Evolutionary conservation across 2,888 invertebrate species (phyloP).

Genomic region (Archaeoteleia sp.): DNA sequence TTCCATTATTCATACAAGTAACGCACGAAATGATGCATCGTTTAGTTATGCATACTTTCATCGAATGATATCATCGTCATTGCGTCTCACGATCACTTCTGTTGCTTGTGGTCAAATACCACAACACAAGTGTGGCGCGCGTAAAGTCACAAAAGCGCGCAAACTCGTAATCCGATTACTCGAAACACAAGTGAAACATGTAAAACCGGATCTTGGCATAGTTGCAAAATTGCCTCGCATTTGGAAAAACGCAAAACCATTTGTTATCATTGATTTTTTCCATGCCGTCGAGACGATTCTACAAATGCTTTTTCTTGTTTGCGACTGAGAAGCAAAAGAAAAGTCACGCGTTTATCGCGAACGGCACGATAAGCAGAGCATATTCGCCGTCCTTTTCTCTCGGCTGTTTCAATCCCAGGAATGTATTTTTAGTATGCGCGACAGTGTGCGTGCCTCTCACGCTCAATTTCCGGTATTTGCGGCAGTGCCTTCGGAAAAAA

Average conservation of each 20-base stretch:
- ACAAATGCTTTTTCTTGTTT: constrained; percentile 2
- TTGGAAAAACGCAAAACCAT: no score
- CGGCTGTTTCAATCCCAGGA: constrained; percentile 22
- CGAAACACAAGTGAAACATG: constrained; percentile 1
- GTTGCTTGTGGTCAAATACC: constrained; percentile 8
- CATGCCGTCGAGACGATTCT: no score
- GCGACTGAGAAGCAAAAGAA: constrained; percentile 12
- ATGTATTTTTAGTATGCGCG: constrained; percentile 48
- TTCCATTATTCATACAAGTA: constrained; percentile 14
- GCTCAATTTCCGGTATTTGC: constrained; percentile 47
- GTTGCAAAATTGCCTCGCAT: constrained; percentile 2
- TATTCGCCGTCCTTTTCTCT: not conserved
- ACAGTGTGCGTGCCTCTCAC: constrained; percentile 41
- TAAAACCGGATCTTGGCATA: not conserved
- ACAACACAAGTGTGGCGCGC: constrained; percentile 4
- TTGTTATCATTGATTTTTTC: no score
- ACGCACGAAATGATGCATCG: constrained; percentile 66
- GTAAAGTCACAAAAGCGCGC: not conserved
- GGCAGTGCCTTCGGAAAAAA: constrained; percentile 31
- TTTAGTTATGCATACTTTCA: constrained; percentile 68
- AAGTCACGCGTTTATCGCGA: constrained; percentile 35
- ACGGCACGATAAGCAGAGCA: constrained; percentile 25
- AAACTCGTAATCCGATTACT: constrained; percentile 4
- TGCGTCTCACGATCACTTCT: constrained; percentile 33
- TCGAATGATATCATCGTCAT: constrained; percentile 68